Base-by-base conservation (phyloP, 2,797 vertebrate genomes). In the Notamacropus eugenii region DNA sequence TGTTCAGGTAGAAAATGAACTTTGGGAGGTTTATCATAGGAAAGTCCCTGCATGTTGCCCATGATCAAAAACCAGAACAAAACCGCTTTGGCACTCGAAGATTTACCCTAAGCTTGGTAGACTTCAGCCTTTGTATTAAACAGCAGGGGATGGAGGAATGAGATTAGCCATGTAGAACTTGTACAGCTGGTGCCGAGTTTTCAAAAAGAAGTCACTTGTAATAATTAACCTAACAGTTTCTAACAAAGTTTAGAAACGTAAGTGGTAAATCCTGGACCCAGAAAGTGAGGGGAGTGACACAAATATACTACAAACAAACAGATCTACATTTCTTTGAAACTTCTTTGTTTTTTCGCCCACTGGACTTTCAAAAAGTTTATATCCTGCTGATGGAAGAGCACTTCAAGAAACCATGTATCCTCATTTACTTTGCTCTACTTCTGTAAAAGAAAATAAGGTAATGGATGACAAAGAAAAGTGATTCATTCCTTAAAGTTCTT, bases 41-140 rank as follows among this genome's bases (percentile, higher is more conserved):
- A 98, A 97, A 99, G 98, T 98, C 98, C 97, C 98, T 97, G 97
- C 98, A 74, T 98, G 99, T 98, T 96, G 97, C 98, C 98, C 98
- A 94, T 98, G 99, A 99, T 99, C 98, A 99, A 99, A 99, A 98
- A 97, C 98, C 99, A 98, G 98, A 98, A 99, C 99, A 99, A 99
- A 99, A 98, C 97, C 98, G 96, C 98, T 99, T 98, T 98, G 98
- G 98, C 98, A 98, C 98, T 98, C 91, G 97, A 98, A 99, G 98
- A 98, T 99, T 99, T 99, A 97, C 97, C 96, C 98, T 50, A 98
- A 98, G 98, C 98, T 98, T 98, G 98, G 98, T 97, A 98, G 98
- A 98, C 97, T 97, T 97, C 96, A 54, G 97, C 97, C 98, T 99
- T 99, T 99, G 99, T 99, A 97, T 97, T 94, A 90, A 98, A 97